Evolutionary conservation across 2,113 vertebrate genomes (phyloP).

Genomic region (Clarias batrachus): DNA sequence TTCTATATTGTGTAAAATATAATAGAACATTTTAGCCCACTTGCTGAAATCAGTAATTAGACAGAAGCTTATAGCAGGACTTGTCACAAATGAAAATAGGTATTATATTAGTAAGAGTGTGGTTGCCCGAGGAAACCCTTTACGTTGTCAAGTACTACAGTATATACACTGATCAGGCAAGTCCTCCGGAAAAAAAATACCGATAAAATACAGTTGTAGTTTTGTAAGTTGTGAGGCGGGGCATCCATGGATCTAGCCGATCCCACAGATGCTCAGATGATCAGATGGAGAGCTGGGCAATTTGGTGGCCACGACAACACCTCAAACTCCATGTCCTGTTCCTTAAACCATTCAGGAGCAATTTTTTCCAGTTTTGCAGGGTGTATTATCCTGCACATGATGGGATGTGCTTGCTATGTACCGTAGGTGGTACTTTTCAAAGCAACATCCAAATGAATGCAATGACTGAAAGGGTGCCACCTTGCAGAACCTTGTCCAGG

Average conservation of each 20-base stretch:
- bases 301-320: neutral
- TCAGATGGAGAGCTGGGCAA: neutral
- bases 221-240: neutral
- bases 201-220: neutral
- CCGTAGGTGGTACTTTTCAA: neutral
- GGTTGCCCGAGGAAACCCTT: neutral
- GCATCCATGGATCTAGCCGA: neutral
- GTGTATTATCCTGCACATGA: neutral
- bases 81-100: neutral
- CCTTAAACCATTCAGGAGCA: neutral
- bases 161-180: neutral
- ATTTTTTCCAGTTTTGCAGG: neutral
- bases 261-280: neutral
- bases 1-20: neutral
- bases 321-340: neutral
- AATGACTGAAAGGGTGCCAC: neutral
- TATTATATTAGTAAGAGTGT: neutral
- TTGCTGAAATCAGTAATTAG: neutral
- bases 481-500: neutral
- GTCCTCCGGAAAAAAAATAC: too few species aligned
- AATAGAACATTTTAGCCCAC: neutral
- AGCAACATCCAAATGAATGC: neutral
- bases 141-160: neutral
- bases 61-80: neutral
- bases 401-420: neutral